These are phyloP conservation scores for Gallinago nigripennis DNA, from an alignment of 2,797 vertebrate species.

Conservation along the genomic window DNA sequence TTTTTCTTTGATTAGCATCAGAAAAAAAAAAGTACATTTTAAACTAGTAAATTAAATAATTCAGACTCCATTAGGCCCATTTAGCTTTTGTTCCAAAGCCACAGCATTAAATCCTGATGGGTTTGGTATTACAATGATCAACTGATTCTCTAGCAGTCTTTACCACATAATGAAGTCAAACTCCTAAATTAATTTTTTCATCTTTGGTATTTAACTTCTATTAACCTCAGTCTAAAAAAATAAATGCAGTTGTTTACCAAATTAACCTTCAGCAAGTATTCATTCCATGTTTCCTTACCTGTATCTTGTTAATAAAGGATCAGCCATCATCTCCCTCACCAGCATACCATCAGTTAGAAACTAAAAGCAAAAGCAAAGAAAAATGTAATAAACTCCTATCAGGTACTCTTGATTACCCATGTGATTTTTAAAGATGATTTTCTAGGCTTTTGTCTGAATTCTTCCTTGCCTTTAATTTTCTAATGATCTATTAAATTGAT, in stretches of 20 bases:
- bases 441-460: background rate
- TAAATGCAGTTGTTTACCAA: background rate
- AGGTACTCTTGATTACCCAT: background rate
- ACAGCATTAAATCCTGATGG: background rate
- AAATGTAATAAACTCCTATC: background rate
- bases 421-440: background rate
- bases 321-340: conserved; percentile 98
- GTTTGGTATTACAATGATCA: background rate
- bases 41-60: background rate
- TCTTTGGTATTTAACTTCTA: background rate
- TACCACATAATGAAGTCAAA: background rate
- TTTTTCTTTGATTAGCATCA: background rate
- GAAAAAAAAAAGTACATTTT: background rate
- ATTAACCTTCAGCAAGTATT: background rate
- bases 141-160: background rate
- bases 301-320: conserved; percentile 95
- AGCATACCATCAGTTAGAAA: conserved; percentile 98
- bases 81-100: background rate
- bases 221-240: background rate
- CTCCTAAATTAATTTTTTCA: background rate
- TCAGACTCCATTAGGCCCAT: background rate
- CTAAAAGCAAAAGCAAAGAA: conserved; percentile 73
- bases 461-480: background rate
- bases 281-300: conserved; percentile 78
- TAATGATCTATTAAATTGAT: background rate